phyloP scores from a whole-genome alignment of 2,113 vertebrate genomes.

The Chionomys nivalis region DNA sequence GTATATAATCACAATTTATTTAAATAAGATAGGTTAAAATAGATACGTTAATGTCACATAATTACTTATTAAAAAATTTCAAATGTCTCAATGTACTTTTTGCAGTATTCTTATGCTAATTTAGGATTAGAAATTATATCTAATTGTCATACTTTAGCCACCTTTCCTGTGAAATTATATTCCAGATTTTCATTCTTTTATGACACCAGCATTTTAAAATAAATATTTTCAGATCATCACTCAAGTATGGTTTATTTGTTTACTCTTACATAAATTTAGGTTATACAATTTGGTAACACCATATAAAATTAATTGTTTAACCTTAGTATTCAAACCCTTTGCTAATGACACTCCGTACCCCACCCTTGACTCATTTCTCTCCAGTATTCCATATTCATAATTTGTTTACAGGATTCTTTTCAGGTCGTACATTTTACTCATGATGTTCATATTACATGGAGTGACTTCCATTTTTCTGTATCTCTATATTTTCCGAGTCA shows the following conservation, averaged over 20 bases:
- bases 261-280: neutral
- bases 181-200: neutral
- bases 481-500: neutral
- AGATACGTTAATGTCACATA: neutral
- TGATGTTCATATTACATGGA: neutral
- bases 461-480: neutral
- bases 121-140: neutral
- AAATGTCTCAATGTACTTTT: neutral
- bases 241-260: neutral
- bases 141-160: neutral
- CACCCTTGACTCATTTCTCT: neutral
- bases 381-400: neutral
- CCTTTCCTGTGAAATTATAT: neutral
- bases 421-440: neutral
- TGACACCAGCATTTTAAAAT: neutral
- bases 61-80: neutral
- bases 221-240: neutral
- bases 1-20: neutral
- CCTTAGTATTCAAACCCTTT: neutral
- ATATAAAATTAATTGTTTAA: neutral
- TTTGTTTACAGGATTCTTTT: neutral
- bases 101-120: neutral
- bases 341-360: neutral
- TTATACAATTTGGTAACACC: neutral
- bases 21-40: neutral